A percentile compares a stretch with the other conserved stretches of the same genome.
Evolutionary conservation across 2,888 invertebrate genomes (phyloP).

Genomic region (Endotricha flammealis): DNA sequence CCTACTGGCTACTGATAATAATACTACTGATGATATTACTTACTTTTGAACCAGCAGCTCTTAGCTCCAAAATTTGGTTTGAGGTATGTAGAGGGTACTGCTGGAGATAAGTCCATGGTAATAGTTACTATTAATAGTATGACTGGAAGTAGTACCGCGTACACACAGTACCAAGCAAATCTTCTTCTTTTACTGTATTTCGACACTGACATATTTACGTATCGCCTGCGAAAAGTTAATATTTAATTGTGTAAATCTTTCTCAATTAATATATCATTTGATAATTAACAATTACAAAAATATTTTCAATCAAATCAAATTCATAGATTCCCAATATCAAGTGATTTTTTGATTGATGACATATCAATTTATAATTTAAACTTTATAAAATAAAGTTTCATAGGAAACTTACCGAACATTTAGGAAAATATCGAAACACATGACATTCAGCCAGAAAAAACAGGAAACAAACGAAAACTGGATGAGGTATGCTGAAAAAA

Average conservation of each 20-base stretch:
- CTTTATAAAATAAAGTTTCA: conserved; percentile 1
- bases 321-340: too few species aligned
- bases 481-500: conserved; percentile 80
- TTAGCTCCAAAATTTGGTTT: conserved; percentile 78
- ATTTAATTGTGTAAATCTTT: too few species aligned
- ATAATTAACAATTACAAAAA: too few species aligned
- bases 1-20: too few species aligned
- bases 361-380: too few species aligned
- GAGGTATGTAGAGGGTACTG: conserved; percentile 78
- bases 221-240: conserved; percentile 48
- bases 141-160: conserved; percentile 75
- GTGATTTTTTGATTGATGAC: too few species aligned
- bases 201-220: conserved; percentile 55
- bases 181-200: conserved; percentile 63
- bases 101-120: conserved; percentile 77
- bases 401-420: conserved; percentile 71
- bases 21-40: too few species aligned
- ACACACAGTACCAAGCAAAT: conserved; percentile 78
- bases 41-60: conserved; percentile 81
- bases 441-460: conserved; percentile 83
- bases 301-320: too few species aligned
- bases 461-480: conserved; percentile 82
- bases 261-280: too few species aligned
- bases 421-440: conserved; percentile 82
- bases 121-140: conserved; percentile 75